phyloP scores from a whole-genome alignment of 2,113 vertebrate species.

The Bothrops jararaca region DNA sequence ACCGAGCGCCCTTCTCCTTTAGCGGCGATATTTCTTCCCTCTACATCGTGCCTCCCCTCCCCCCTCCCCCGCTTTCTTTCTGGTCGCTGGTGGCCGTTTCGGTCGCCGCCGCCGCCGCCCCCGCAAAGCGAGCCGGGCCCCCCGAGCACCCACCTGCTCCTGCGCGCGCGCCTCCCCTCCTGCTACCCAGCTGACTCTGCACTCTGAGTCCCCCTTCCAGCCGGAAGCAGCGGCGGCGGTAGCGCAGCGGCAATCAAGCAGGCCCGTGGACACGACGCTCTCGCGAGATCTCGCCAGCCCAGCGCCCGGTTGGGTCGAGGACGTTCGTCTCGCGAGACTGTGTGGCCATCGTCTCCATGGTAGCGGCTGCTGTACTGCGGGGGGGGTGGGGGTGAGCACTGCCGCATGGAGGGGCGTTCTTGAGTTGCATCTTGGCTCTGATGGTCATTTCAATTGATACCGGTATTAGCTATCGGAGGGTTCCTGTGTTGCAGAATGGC shows the following conservation, averaged over 20 bases:
- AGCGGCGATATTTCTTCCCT: not conserved
- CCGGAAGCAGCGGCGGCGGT: not conserved
- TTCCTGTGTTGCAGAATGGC: not conserved
- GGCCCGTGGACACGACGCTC: constrained; percentile 20
- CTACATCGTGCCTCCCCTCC: not conserved
- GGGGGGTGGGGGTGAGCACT: not conserved
- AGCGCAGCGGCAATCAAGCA: not conserved
- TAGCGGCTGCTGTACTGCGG: constrained; percentile 22
- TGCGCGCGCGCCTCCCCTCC: constrained; percentile 14
- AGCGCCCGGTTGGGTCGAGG: not conserved
- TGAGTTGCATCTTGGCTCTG: not conserved
- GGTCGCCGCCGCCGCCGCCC: not conserved
- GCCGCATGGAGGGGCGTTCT: not conserved
- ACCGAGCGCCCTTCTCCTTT: not conserved
- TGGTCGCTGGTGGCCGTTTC: no score
- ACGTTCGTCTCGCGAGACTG: constrained; percentile 25
- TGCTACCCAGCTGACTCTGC: constrained; percentile 31
- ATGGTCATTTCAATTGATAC: not conserved
- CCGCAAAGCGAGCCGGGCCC: not conserved
- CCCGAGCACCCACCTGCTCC: constrained; percentile 19
- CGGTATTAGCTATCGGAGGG: not conserved
- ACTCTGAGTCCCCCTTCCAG: not conserved
- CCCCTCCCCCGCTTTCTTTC: not conserved
- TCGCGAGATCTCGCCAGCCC: constrained; percentile 23
- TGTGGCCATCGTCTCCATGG: constrained; percentile 25